Percentiles rank a stretch among this genome's conserved stretches.
Evolutionary conservation across 2,888 invertebrate genomes (phyloP).

Genomic region (Sicus ferrugineus): DNA sequence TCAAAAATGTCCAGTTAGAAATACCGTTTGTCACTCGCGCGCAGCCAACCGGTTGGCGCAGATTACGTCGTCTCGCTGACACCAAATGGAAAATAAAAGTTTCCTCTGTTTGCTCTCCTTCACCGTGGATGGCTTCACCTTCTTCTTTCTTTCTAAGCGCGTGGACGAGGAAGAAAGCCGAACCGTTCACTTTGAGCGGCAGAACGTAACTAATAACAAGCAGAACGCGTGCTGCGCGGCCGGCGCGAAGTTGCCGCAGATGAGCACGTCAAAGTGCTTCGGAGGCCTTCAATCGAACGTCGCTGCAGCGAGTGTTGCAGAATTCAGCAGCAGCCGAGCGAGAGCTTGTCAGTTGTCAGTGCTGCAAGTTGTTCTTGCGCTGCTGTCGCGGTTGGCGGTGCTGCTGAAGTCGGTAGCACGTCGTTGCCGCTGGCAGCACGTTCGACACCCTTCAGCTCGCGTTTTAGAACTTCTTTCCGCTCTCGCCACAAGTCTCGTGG

Average conservation of each 20-base stretch:
- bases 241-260: background rate
- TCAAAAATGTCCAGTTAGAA: no score
- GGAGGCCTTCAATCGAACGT: background rate
- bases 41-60: no score
- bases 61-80: background rate
- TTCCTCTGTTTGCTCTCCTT: no score
- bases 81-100: no score
- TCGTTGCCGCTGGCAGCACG: background rate
- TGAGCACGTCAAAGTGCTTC: background rate
- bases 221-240: constrained; percentile 35
- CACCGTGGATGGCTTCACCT: no score
- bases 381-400: no score
- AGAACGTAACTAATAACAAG: constrained; percentile 52
- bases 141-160: background rate
- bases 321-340: no score
- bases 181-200: constrained; percentile 55
- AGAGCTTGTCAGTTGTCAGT: no score
- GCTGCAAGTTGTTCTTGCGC: background rate
- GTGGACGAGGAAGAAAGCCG: background rate
- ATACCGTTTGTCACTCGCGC: no score
- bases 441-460: background rate
- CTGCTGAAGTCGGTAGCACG: background rate
- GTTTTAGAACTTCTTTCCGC: background rate
- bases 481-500: background rate
- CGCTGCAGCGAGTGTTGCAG: background rate